Evolutionary conservation across 1,140 invertebrate species (phyloP), one percentile per base, ranked within the genome.

Genomic region (Diuraphis noxia): DNA sequence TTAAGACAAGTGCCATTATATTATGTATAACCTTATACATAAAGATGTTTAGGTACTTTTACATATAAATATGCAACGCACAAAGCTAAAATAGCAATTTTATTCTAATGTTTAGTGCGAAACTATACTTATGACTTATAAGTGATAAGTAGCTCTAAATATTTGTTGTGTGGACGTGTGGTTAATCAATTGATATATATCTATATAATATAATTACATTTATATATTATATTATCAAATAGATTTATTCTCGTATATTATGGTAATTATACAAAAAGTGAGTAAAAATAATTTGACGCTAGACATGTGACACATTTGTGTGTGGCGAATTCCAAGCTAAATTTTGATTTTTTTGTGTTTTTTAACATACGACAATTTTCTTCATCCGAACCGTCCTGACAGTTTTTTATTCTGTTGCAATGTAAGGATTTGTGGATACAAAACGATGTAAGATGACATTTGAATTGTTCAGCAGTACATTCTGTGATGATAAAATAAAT

Each of bases 391-490:
- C 92, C 92, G 92, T 94, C 93, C 77, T 92, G 88, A 92, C 94
- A 94, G 92, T 95, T 93, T 92, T 89, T 92, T 23, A 92, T 92
- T 52, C 93, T 92, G 92, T 94, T 93, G 91, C 93, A 93, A 30
- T 63, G 46, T 34, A 91, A 63, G 19, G 41, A 9, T 52, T 41
- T 72, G 25, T 88, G 23, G 36, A 93, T 92, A 92, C 93, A 93
- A 79, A 56, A 30, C 49, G 34, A 43, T 5, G 88, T 77, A 23
- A 7, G 7, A 34, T 17, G 88, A 79, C 88, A 90, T 46, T 90
- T 79, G 41, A 90, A 90, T 49, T 90, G 56, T n/a, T 41, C n/a
- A n/a, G 88, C 41, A 34, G 63, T 90, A 46, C 88, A 90, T 36
- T 79, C 88, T 90, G 88, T 36, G 63, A 77, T 41, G 63, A 23